Percentiles rank a stretch among this genome's conserved stretches.
Conservation (phyloP, 2,888 invertebrate species). For the Mermis nigrescens region DNA sequence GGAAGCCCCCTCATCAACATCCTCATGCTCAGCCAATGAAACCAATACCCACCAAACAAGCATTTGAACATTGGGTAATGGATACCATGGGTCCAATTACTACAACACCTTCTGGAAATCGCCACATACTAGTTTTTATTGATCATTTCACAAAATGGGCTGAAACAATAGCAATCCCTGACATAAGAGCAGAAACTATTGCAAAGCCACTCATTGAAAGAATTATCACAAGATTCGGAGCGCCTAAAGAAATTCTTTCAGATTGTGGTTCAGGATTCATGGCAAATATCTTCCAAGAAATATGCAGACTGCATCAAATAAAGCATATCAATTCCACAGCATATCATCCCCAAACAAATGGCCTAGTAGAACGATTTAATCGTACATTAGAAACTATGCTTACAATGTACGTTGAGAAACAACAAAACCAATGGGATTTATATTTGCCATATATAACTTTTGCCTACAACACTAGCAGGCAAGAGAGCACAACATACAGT, state of each 20-base stretch:
- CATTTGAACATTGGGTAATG: constrained; percentile 17
- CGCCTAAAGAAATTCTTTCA: neutral
- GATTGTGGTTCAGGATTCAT: too few species aligned
- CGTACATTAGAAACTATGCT: constrained; percentile 18
- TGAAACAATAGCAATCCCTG: too few species aligned
- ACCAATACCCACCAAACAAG: constrained; percentile 11
- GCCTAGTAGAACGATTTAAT: too few species aligned
- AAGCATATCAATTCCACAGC: neutral
- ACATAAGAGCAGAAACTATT: constrained; percentile 25
- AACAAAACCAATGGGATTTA: too few species aligned
- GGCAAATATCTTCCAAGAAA: neutral
- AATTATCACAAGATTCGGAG: neutral
- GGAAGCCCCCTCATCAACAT: neutral
- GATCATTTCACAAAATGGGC: too few species aligned
- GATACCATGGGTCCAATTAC: constrained; percentile 20
- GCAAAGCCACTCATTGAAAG: constrained; percentile 16
- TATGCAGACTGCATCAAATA: neutral
- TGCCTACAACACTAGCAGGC: too few species aligned
- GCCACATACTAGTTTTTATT: constrained; percentile 17
- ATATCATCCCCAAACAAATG: too few species aligned
- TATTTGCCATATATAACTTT: too few species aligned
- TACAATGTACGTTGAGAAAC: constrained; percentile 18
- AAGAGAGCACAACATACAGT: too few species aligned
- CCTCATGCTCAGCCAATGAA: constrained; percentile 9
- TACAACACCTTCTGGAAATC: constrained; percentile 12